Percentiles rank a stretch among this genome's conserved stretches.
Conservation (phyloP, 2,113 vertebrate species). For the Chionodraco myersi region DNA sequence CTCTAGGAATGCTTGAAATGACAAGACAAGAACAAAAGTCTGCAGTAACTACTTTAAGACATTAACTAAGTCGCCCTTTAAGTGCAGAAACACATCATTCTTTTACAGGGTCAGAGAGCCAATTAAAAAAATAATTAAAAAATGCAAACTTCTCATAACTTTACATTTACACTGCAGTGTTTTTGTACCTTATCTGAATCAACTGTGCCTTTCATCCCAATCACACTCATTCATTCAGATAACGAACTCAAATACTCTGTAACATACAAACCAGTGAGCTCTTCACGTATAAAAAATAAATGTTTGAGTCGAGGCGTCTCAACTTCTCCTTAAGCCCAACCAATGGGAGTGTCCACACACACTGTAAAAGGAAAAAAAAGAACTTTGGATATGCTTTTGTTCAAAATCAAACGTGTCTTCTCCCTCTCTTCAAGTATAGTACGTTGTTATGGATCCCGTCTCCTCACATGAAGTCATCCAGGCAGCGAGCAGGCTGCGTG, state of each 20-base stretch:
- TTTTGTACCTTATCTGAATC: slow-evolving; percentile 49
- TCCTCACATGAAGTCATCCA: slow-evolving; percentile 32
- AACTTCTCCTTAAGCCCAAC: slow-evolving; percentile 52
- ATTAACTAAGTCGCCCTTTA: slow-evolving; percentile 51
- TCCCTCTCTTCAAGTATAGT: slow-evolving; percentile 84
- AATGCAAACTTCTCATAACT: slow-evolving; percentile 58
- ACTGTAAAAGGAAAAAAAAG: slow-evolving; percentile 54
- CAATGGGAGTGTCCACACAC: slow-evolving; percentile 42
- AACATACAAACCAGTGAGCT: slow-evolving; percentile 63
- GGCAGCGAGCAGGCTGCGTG: slow-evolving; percentile 44
- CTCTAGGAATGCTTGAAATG: slow-evolving; percentile 70
- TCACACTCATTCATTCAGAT: slow-evolving; percentile 51
- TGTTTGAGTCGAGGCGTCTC: slow-evolving; percentile 58
- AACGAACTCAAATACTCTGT: slow-evolving; percentile 51
- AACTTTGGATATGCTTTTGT: slow-evolving; percentile 83
- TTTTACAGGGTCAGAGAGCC: slow-evolving; percentile 62
- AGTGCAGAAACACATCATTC: slow-evolving; percentile 60
- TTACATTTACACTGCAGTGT: slow-evolving; percentile 58
- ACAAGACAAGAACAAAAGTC: slow-evolving; percentile 47
- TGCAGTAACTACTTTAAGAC: slow-evolving; percentile 63
- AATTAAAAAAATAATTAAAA: slow-evolving; percentile 79
- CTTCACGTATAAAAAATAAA: slow-evolving; percentile 76
- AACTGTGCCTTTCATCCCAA: slow-evolving; percentile 24
- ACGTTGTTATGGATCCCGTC: slow-evolving; percentile 58
- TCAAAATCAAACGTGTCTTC: slow-evolving; percentile 65